Conservation (phyloP, 2,888 invertebrate genomes). For the Agonum fuliginosum region DNA sequence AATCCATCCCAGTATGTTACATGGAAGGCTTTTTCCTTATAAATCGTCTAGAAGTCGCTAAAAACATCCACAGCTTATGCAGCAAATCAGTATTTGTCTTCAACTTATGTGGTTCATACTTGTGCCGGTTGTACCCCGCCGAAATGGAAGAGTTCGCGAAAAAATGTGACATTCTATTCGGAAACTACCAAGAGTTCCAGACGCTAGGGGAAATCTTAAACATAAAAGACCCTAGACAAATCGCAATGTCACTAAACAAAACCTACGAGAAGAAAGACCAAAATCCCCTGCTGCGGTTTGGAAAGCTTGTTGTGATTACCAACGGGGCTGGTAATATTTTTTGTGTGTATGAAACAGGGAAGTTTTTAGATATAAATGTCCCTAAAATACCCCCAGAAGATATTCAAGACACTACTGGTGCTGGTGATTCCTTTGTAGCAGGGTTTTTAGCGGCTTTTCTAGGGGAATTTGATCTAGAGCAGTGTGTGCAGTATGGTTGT, state of each 20-base stretch:
- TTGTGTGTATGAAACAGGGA: conserved; percentile 68
- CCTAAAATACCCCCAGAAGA: conserved; percentile 69
- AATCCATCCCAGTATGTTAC: conserved; percentile 70
- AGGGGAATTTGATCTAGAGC: conserved; percentile 69
- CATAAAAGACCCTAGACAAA: conserved; percentile 61
- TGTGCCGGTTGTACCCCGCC: conserved; percentile 71
- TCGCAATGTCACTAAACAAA: conserved; percentile 63
- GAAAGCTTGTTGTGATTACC: conserved; percentile 78
- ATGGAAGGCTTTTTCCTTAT: conserved; percentile 78
- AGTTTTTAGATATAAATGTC: conserved; percentile 67
- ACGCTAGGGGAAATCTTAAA: conserved; percentile 70
- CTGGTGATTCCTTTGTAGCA: conserved; percentile 78
- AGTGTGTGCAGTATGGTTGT: conserved; percentile 73
- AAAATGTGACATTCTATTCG: conserved; percentile 75
- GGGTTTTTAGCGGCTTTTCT: conserved; percentile 76
- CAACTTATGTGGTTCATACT: conserved; percentile 76
- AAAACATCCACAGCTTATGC: conserved; percentile 72
- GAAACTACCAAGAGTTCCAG: conserved; percentile 75
- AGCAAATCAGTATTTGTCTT: conserved; percentile 72
- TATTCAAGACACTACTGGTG: conserved; percentile 77
- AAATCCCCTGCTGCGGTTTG: conserved; percentile 61
- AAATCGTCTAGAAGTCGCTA: conserved; percentile 72
- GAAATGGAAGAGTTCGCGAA: conserved; percentile 72
- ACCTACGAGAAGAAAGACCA: conserved; percentile 54
- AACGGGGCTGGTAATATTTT: conserved; percentile 77